Conservation (phyloP, 2,888 invertebrate genomes). For the Mimumesa dahlbomi region DNA sequence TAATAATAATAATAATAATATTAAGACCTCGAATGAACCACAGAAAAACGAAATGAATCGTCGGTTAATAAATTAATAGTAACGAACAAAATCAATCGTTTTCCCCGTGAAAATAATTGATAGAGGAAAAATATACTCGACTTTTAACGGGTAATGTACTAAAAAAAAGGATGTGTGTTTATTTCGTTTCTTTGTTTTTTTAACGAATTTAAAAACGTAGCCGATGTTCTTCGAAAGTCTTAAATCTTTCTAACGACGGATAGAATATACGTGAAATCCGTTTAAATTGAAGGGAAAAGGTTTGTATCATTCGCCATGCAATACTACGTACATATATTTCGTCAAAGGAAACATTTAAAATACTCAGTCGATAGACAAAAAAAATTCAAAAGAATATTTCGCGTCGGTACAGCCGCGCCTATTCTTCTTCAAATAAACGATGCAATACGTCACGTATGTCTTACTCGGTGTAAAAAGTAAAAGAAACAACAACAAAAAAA, state of each 20-base stretch:
- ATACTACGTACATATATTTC: conserved; percentile 7
- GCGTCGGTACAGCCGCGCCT: conserved; percentile 27
- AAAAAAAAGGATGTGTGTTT: too few relatives aligned
- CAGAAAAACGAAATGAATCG: neutral
- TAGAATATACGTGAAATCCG: conserved; percentile 4
- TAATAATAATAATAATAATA: too few relatives aligned
- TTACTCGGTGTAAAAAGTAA: neutral
- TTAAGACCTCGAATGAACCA: too few relatives aligned
- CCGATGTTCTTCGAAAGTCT: neutral
- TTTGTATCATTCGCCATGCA: conserved; percentile 42
- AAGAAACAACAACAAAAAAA: conserved; percentile 11
- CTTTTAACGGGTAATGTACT: too few relatives aligned
- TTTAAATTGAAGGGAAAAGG: conserved; percentile 22
- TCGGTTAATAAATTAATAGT: neutral
- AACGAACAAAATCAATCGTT: too few relatives aligned
- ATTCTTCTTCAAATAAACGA: conserved; percentile 49
- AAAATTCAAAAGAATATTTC: conserved; percentile 9
- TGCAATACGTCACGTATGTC: conserved; percentile 28
- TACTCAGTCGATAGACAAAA: conserved; percentile 37
- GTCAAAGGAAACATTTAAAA: conserved; percentile 31
- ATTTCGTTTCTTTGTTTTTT: too few relatives aligned
- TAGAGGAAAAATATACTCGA: too few relatives aligned
- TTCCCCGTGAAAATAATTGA: too few relatives aligned
- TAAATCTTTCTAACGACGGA: neutral
- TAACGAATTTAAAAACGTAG: neutral